Evolutionary conservation across 2,888 invertebrate genomes (phyloP).

Genomic region (Limnephilus lunatus): DNA sequence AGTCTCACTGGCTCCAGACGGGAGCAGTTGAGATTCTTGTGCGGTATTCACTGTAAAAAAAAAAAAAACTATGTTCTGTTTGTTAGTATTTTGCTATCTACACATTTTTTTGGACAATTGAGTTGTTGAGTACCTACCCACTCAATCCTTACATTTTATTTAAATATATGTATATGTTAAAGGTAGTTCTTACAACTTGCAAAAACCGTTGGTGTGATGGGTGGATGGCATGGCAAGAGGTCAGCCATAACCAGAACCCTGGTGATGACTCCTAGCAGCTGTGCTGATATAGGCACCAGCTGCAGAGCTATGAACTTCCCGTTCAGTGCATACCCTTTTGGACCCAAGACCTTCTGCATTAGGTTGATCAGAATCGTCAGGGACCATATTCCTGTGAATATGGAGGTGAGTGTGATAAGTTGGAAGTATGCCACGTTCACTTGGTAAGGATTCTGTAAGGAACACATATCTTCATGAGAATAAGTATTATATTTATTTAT

Average conservation of each 20-base stretch:
- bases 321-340: not conserved
- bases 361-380: slow-evolving; percentile 13
- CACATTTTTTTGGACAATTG: too few relatives aligned
- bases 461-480: not conserved
- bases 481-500: too few relatives aligned
- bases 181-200: slow-evolving; percentile 11
- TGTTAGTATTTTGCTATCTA: too few relatives aligned
- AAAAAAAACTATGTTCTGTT: too few relatives aligned
- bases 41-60: too few relatives aligned
- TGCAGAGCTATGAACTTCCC: slow-evolving; percentile 27
- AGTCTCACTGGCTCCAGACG: too few relatives aligned
- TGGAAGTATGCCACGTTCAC: slow-evolving; percentile 17
- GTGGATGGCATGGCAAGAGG: not conserved
- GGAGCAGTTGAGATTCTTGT: too few relatives aligned
- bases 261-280: not conserved
- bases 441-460: slow-evolving; percentile 21
- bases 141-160: too few relatives aligned
- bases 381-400: slow-evolving; percentile 24
- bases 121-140: too few relatives aligned
- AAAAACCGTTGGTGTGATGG: not conserved
- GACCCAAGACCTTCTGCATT: not conserved
- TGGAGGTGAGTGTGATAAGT: not conserved
- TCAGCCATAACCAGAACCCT: not conserved
- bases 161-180: not conserved
- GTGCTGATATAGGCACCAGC: not conserved